Evolutionary conservation across 35 echinoderm and acorn worm genomes (phyloP).

Genomic region (Ophiothrix spiculata): DNA sequence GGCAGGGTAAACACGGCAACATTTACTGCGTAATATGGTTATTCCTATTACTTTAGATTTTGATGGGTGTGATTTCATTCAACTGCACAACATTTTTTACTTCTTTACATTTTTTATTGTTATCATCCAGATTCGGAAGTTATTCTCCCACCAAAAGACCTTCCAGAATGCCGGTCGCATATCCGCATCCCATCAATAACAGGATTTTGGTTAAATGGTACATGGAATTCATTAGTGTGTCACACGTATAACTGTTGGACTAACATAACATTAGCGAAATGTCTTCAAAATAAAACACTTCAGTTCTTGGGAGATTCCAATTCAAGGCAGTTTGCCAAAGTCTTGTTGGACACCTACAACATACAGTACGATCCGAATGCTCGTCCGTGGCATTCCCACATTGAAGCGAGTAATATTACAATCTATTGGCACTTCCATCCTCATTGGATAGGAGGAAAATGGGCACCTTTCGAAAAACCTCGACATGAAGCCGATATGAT

Average conservation of each 20-base stretch:
- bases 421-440: background rate
- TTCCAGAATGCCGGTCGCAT: background rate
- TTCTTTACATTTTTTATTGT: too few relatives aligned
- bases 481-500: background rate
- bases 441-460: background rate
- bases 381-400: background rate
- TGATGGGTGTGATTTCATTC: too few relatives aligned
- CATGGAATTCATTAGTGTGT: background rate
- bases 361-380: background rate
- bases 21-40: too few relatives aligned
- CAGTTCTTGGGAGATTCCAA: background rate
- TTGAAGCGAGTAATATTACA: background rate
- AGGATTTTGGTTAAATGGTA: background rate
- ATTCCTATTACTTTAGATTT: too few relatives aligned
- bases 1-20: too few relatives aligned
- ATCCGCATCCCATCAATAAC: background rate
- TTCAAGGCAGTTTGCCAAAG: background rate
- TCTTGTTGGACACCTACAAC: background rate
- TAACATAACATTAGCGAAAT: background rate
- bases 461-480: background rate
- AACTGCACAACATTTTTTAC: too few relatives aligned
- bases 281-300: background rate
- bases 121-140: too few relatives aligned
- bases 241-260: too few relatives aligned
- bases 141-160: background rate